These are phyloP conservation scores for Cyclopterus lumpus DNA, from an alignment of 2,797 vertebrate species.

Conservation along the genomic window DNA sequence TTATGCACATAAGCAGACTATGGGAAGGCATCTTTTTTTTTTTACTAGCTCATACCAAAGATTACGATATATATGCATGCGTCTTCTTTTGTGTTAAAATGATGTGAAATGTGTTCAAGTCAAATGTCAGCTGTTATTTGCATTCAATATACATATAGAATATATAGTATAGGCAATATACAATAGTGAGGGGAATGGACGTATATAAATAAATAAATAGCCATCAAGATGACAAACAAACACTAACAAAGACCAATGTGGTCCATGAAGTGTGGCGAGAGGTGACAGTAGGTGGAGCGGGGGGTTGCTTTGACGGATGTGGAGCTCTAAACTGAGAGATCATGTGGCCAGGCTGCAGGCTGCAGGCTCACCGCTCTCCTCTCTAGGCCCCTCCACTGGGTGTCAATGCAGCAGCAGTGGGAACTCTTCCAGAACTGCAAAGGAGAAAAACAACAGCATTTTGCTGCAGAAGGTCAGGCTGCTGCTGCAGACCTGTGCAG, in stretches of 20 bases:
- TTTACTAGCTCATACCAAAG: background rate
- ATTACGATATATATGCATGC: background rate
- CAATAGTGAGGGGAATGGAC: background rate
- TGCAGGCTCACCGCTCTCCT: slow-evolving; percentile 61
- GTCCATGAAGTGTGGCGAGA: slow-evolving; percentile 10
- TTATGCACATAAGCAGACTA: background rate
- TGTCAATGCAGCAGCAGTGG: slow-evolving; percentile 82
- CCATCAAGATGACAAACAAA: background rate
- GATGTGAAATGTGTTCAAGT: background rate
- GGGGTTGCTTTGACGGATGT: slow-evolving; percentile 16
- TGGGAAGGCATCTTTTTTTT: background rate
- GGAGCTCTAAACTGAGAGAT: slow-evolving; percentile 37
- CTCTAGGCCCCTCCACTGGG: slow-evolving; percentile 70
- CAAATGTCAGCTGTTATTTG: background rate
- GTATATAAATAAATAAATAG: too few relatives aligned
- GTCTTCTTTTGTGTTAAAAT: background rate
- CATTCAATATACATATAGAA: background rate
- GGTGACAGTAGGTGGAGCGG: slow-evolving; percentile 4
- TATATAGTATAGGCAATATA: background rate
- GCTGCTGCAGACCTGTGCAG: slow-evolving; percentile 65
- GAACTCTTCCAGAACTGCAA: slow-evolving; percentile 82
- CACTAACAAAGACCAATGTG: background rate
- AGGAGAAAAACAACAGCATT: slow-evolving; percentile 54
- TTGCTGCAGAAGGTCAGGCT: slow-evolving; percentile 71
- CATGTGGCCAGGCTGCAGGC: slow-evolving; percentile 51